Evolutionary conservation across 2,113 vertebrate species (phyloP).

Genomic region (Myocastor coypus): DNA sequence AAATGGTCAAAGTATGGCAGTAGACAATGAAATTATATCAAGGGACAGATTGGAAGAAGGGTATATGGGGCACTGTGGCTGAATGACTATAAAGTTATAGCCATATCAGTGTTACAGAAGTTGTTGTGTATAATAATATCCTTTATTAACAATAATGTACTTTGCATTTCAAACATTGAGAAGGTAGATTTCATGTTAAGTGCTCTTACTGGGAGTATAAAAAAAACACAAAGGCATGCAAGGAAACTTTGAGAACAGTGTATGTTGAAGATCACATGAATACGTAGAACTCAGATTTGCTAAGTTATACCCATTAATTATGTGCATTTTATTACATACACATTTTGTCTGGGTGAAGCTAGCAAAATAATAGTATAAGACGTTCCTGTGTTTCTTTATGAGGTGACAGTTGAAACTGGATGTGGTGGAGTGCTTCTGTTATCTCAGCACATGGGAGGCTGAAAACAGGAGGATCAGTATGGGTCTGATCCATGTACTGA

Average conservation of each 20-base stretch:
- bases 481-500: no score
- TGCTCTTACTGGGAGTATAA: neutral
- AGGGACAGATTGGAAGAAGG: neutral
- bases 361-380: neutral
- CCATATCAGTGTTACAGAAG: neutral
- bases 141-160: neutral
- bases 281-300: neutral
- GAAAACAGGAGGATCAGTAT: no score
- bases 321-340: neutral
- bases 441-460: no score
- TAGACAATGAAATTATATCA: neutral
- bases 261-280: neutral
- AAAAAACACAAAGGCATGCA: neutral
- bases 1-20: neutral
- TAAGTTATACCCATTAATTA: neutral
- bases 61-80: neutral
- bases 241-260: neutral
- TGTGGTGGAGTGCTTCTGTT: no score
- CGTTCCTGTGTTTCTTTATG: neutral
- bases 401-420: no score
- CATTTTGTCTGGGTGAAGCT: neutral
- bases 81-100: neutral
- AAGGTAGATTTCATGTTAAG: neutral
- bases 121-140: accelerated
- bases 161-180: neutral